phyloP scores from a whole-genome alignment of 2,113 vertebrate genomes.

The Chiloscyllium plagiosum region DNA sequence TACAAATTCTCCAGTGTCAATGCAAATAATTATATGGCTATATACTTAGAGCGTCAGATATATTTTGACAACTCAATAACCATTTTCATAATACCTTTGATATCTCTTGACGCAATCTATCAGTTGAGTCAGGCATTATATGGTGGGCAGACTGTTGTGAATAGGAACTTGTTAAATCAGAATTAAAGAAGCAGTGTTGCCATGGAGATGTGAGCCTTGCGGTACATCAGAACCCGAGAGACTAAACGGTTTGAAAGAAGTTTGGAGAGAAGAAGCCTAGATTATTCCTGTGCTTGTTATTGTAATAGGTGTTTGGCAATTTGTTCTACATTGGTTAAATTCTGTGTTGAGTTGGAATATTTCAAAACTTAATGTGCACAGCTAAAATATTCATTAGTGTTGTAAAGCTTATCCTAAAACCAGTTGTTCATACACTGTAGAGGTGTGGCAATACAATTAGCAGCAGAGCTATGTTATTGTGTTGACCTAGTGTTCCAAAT shows the following conservation, averaged over 20 bases:
- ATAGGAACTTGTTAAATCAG: not conserved
- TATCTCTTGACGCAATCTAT: not conserved
- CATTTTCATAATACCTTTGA: not conserved
- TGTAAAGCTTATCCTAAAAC: not conserved
- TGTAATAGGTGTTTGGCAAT: not conserved
- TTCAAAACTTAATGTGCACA: not conserved
- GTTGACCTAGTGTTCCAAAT: not conserved
- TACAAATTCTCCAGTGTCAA: not conserved
- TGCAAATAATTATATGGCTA: constrained; percentile 10
- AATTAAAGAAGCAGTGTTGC: not conserved
- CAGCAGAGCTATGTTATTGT: not conserved
- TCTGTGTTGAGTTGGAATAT: not conserved
- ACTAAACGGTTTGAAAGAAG: not conserved
- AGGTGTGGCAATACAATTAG: not conserved
- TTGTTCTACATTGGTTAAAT: not conserved
- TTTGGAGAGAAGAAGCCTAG: not conserved
- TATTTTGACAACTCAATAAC: constrained; percentile 15
- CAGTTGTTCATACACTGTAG: not conserved
- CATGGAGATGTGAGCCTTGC: not conserved
- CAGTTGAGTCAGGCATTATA: not conserved
- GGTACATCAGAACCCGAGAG: not conserved
- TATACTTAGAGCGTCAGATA: not conserved
- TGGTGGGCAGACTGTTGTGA: not conserved
- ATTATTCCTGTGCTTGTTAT: not conserved
- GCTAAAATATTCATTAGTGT: not conserved